These are phyloP conservation scores for Pituophis catenifer DNA, from an alignment of 2,113 vertebrate genomes.

Conservation along the genomic window DNA sequence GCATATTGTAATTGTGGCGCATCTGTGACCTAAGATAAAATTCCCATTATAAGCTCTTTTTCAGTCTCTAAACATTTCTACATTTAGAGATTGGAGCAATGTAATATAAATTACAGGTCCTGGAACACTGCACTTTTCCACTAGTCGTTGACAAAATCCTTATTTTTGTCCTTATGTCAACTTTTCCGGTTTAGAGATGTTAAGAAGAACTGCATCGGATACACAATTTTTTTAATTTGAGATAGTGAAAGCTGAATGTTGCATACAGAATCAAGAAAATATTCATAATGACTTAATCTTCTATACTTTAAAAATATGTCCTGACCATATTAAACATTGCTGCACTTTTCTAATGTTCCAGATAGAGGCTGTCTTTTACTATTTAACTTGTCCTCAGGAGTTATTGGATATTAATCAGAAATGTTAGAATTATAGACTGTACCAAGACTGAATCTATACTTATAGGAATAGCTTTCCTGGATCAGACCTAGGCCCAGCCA, in stretches of 20 bases:
- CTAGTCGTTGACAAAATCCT: not conserved
- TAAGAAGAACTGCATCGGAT: not conserved
- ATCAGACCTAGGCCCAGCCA: not conserved
- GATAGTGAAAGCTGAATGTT: not conserved
- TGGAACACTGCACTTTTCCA: not conserved
- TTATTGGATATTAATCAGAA: not conserved
- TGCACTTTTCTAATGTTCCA: not conserved
- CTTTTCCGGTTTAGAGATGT: not conserved
- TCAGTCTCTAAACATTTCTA: not conserved
- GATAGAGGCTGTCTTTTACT: not conserved
- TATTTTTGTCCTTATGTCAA: not conserved
- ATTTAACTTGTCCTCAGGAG: not conserved
- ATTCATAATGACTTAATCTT: not conserved
- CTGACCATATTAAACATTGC: not conserved
- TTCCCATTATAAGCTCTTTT: not conserved
- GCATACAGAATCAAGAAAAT: not conserved
- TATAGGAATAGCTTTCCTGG: not conserved
- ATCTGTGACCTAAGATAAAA: not conserved
- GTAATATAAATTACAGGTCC: not conserved
- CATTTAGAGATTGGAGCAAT: not conserved
- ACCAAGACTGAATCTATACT: not conserved
- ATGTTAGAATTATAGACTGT: not conserved
- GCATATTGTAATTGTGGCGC: not conserved
- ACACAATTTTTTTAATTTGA: not conserved
- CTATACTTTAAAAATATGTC: not conserved